Evolutionary conservation across 2,888 invertebrate species (phyloP), one percentile per base, ranked within the genome.

Genomic region (Drosophila kambysellisi): DNA sequence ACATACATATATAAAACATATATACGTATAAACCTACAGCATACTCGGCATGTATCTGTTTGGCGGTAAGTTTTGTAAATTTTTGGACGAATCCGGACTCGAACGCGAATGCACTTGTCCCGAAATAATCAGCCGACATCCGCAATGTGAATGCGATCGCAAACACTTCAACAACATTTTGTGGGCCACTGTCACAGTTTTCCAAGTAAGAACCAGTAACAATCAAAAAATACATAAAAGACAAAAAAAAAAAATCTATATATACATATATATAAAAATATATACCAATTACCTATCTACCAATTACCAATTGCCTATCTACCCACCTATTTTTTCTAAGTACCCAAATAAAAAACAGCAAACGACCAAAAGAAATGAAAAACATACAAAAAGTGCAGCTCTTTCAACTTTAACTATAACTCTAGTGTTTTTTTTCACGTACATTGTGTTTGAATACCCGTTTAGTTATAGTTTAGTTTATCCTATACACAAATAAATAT

Each of bases 11-110:
- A 77, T 71, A 71, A 64, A 57, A 81, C 65, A 76, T 76, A 81
- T 70, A 80, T 76, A 74, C 74, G 74, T 91, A 89, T 87, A 91
- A 86, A 87, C 92, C 92, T 91, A 91, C 97, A 99, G 99, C 96
- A 98, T 98, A 95, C 97, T 99, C 95, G 99, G 99, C 95, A 99
- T 98, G 98, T 98, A 98, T 96, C 97, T 99, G 95, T 99, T 99
- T 95, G 98, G 98, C 95, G 98, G 98, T 97, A 98, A 98, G 97
- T 98, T 99, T 97, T 98, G 98, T 97, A 98, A 97, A 96, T 97
- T 96, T 95, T 95, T 96, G 95, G 97, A 98, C 95, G 96, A 96
- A 94, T 95, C 95, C 93, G 96, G 96, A 94, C 94, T 94, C 94
- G 96, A 96, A 94, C 95, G 96, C 94, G 97, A 97, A 94, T 99